Evolutionary conservation across 2,797 vertebrate species (phyloP), one percentile per base, ranked within the genome.

Genomic region (Bucorvus abyssinicus): DNA sequence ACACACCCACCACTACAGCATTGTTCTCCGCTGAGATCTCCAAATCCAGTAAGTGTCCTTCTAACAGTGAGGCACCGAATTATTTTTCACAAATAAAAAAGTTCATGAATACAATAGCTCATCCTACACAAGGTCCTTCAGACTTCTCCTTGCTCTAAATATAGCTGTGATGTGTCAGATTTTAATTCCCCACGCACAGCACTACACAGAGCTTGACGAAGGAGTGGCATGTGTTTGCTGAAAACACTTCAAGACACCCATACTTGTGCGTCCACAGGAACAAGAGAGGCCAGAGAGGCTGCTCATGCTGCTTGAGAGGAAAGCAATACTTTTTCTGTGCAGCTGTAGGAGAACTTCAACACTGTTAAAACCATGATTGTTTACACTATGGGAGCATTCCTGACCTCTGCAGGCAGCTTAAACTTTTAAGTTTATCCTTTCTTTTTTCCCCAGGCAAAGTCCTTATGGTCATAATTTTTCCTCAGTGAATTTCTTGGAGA

Each of bases 71-170:
- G 12, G 5, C 0, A 3, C 2, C 26, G 47, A 85, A 87, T 10
- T 10, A 24, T 63, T 90, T 75, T 52, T 21, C 17, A 52, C 14
- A 56, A 60, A 47, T 4, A n/a, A 65, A 52, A 21, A 44, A 19
- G 3, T 18, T 38, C 6, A 10, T 5, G 6, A 65, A 52, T 42
- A 40, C 16, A 61, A 13, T 9, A 75, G 34, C 13, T 70, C 10
- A 24, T 6, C 12, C 24, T 19, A 36, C 2, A 14, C 0, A 0
- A 36, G 8, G 12, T 81, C 53, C 34, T 87, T 76, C 0, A 0
- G 32, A 45, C 9, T 45, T 67, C 38, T 80, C 19, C 17, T 49
- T 3, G 1, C 34, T 52, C 65, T 57, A 44, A 70, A 13, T 34
- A 17, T 3, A 59, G 11, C 14, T 1, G 2, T 21, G 61, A 64